Percentiles rank a stretch among this genome's conserved stretches.
Evolutionary conservation across 2,113 vertebrate species (phyloP).

Genomic region (Regulus satrapa): DNA sequence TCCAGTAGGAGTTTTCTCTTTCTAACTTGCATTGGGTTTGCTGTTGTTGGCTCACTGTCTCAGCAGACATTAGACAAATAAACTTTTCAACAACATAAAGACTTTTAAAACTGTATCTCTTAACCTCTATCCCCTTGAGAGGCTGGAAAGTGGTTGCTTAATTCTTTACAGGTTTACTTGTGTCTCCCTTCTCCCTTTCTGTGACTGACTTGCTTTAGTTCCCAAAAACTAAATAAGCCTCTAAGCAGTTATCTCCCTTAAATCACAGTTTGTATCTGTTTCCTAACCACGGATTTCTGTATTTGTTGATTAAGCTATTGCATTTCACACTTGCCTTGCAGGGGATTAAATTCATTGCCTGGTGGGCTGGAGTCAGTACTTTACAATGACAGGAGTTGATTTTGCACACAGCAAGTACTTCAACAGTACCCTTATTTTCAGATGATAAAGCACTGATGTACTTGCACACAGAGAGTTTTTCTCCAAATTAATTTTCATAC

Average conservation of each 20-base stretch:
- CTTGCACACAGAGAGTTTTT: neutral
- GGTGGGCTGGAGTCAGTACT: neutral
- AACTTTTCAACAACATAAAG: constrained; percentile 3
- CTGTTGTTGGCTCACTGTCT: constrained; percentile 30
- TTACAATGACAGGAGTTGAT: neutral
- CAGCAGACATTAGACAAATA: constrained; percentile 22
- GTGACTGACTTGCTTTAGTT: neutral
- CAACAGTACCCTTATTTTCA: neutral
- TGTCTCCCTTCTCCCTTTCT: neutral
- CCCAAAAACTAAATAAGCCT: neutral
- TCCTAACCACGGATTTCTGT: neutral
- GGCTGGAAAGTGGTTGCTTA: neutral
- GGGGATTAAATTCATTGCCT: neutral
- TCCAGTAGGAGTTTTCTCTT: neutral
- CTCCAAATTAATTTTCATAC: neutral
- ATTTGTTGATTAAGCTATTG: neutral
- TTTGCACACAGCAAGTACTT: neutral
- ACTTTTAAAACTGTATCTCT: neutral
- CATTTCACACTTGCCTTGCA: neutral
- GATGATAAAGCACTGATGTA: neutral
- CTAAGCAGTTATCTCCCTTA: neutral
- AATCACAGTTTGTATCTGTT: neutral
- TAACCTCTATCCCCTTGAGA: neutral
- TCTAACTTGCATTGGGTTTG: neutral
- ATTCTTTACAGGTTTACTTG: constrained; percentile 1